A percentile compares a stretch with the other conserved stretches of the same genome.
Evolutionary conservation across 2,797 vertebrate genomes (phyloP).

Genomic region (Helicolenus hilgendorfi): DNA sequence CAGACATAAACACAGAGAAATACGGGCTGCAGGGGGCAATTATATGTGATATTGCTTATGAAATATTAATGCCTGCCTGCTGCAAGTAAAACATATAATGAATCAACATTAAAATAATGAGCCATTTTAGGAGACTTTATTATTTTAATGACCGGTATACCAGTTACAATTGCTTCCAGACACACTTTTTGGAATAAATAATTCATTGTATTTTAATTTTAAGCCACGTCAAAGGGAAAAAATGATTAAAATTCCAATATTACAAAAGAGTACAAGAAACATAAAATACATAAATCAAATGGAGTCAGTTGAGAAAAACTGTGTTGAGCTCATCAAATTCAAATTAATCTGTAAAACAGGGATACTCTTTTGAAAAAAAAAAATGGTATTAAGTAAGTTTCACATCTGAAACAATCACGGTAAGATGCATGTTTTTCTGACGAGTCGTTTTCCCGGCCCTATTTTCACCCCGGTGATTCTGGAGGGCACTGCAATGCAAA

Average conservation of each 20-base stretch:
- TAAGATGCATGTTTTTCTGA: background rate
- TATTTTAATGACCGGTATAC: background rate
- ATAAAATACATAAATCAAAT: background rate
- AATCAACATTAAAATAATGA: conserved; percentile 10
- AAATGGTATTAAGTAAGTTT: background rate
- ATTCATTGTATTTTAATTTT: background rate
- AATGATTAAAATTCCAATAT: background rate
- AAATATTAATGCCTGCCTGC: background rate
- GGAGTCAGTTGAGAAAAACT: background rate
- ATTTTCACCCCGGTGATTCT: background rate
- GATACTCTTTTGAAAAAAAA: background rate
- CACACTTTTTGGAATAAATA: background rate
- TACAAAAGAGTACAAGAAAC: background rate
- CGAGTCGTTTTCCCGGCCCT: background rate
- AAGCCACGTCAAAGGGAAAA: background rate
- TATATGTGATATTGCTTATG: background rate
- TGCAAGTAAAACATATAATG: background rate
- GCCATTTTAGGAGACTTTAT: background rate
- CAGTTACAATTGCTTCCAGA: background rate
- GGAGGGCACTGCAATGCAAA: conserved; percentile 33
- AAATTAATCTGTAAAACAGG: background rate
- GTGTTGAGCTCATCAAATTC: background rate
- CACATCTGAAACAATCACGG: background rate
- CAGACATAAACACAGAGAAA: conserved; percentile 1
- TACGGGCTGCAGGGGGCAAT: background rate